Percentiles rank a stretch among this genome's conserved stretches.
phyloP scores from a whole-genome alignment of 2,113 vertebrate genomes.

The Colinus virginianus region DNA sequence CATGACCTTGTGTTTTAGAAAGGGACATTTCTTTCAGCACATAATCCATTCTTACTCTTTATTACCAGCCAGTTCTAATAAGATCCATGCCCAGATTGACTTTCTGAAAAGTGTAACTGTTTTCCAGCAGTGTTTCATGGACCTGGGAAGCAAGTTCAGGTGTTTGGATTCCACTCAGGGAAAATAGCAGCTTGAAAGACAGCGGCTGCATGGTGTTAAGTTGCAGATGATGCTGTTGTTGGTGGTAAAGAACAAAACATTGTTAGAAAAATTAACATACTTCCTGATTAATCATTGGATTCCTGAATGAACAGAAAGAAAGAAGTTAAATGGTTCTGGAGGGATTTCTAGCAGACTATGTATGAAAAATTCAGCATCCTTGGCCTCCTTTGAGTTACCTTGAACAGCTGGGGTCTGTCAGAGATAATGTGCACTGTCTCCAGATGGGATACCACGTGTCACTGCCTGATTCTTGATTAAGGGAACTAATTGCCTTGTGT shows the following conservation, averaged over 20 bases:
- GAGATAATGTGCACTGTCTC: neutral
- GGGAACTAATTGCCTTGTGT: neutral
- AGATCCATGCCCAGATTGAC: neutral
- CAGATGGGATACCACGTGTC: neutral
- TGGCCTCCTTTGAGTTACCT: neutral
- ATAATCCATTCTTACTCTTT: neutral
- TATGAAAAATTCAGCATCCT: slow-evolving; percentile 14
- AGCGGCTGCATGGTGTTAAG: neutral
- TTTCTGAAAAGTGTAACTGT: neutral
- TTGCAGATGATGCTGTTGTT: neutral
- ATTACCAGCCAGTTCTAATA: neutral
- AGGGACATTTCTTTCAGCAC: neutral
- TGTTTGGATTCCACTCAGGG: neutral
- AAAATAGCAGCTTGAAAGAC: neutral
- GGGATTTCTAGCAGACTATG: neutral
- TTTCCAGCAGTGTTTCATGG: neutral
- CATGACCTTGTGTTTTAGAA: neutral
- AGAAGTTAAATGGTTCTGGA: neutral
- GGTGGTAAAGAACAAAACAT: neutral
- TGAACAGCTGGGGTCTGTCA: neutral
- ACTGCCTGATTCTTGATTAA: slow-evolving; percentile 4
- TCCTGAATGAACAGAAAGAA: neutral
- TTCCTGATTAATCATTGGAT: neutral
- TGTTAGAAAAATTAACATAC: neutral
- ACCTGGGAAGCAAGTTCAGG: neutral